phyloP scores from a whole-genome alignment of 2,797 vertebrate species.

The Malurus leucopterus region DNA sequence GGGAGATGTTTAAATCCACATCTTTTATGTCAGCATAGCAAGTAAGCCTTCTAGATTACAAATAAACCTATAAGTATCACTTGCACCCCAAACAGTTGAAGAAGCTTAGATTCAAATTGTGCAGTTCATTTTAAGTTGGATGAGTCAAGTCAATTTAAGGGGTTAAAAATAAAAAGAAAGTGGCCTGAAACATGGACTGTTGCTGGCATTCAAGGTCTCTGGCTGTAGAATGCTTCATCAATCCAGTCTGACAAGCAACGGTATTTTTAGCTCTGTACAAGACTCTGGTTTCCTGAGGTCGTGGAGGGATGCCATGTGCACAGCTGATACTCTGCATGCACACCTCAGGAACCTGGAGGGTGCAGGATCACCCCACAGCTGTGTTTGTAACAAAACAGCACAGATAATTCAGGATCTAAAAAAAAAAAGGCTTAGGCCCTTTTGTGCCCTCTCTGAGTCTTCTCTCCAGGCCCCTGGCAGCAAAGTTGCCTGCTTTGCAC shows the following conservation, averaged over 20 bases:
- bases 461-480: not conserved
- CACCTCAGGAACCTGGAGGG: not conserved
- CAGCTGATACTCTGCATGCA: not conserved
- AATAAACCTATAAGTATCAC: not conserved
- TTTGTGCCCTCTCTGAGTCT: not conserved
- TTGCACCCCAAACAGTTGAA: not conserved
- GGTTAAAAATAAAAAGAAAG: not conserved
- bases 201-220: not conserved
- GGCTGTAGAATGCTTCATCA: not conserved
- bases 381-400: not conserved
- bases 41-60: not conserved
- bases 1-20: not conserved
- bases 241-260: not conserved
- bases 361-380: not conserved
- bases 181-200: not conserved
- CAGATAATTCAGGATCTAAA: not conserved
- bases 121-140: not conserved
- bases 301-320: not conserved
- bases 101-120: not conserved
- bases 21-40: not conserved
- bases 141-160: not conserved
- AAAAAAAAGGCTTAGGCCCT: not conserved
- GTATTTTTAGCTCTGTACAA: constrained; percentile 13
- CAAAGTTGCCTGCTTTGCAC: not conserved
- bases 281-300: not conserved